phyloP scores from a whole-genome alignment of 2,113 vertebrate genomes.

The Pollimyrus isidori region DNA sequence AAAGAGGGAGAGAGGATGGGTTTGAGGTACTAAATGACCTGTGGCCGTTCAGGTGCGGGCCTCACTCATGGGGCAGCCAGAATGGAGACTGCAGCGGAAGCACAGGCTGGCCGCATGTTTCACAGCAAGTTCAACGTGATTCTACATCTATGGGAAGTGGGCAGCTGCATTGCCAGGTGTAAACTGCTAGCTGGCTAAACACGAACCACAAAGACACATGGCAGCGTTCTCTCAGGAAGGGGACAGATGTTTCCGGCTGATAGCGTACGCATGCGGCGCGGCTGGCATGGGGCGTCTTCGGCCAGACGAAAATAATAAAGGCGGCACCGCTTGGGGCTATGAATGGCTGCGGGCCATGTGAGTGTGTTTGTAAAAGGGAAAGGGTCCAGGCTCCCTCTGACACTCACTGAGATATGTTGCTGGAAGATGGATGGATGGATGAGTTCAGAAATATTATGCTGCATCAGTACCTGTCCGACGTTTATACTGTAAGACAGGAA shows the following conservation, averaged over 20 bases:
- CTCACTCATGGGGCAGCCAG: neutral
- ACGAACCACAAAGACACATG: neutral
- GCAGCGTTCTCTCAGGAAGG: neutral
- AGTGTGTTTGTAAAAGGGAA: neutral
- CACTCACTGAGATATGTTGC: neutral
- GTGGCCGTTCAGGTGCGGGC: neutral
- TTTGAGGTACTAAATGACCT: neutral
- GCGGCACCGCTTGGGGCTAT: neutral
- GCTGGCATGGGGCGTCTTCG: neutral
- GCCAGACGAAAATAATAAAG: neutral
- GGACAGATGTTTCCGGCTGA: neutral
- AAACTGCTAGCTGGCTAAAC: neutral
- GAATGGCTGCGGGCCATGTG: neutral
- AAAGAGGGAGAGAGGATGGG: neutral
- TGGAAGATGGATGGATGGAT: neutral
- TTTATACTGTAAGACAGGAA: neutral
- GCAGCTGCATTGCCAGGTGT: neutral
- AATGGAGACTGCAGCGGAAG: neutral
- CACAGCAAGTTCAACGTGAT: neutral
- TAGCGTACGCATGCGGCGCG: neutral
- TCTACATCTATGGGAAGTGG: neutral
- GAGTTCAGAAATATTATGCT: neutral
- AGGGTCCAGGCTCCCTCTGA: neutral
- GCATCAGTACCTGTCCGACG: neutral
- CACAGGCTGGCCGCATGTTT: neutral